Percentiles rank a stretch among this genome's conserved stretches.
Evolutionary conservation across 1,140 invertebrate genomes (phyloP).

Genomic region (Goniozus legneri): DNA sequence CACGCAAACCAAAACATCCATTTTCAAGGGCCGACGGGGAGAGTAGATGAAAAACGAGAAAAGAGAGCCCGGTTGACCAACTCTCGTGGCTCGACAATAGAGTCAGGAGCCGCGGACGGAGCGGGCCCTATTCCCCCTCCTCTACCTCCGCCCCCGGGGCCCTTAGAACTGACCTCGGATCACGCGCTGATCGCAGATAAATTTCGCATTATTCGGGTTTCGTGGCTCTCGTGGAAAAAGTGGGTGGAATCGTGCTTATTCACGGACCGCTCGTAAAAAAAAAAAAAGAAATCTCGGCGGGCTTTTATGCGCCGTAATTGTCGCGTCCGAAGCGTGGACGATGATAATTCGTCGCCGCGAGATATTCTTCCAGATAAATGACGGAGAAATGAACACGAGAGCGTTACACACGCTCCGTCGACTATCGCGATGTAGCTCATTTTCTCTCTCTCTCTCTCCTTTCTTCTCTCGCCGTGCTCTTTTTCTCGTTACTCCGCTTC

Average conservation of each 20-base stretch:
- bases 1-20: constrained; percentile 34
- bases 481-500: too few relatives aligned
- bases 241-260: background rate
- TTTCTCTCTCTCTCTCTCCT: too few relatives aligned
- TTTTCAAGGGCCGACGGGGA: constrained; percentile 17
- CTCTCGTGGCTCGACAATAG: constrained; percentile 19
- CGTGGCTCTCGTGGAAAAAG: constrained; percentile 12
- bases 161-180: constrained; percentile 2
- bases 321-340: constrained; percentile 5
- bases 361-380: constrained; percentile 18
- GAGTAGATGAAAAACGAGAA: too few relatives aligned
- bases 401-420: background rate
- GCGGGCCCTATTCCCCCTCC: too few relatives aligned
- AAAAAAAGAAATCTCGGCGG: too few relatives aligned
- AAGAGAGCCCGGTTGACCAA: constrained; percentile 23
- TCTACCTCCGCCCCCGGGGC: background rate
- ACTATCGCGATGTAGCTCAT: background rate
- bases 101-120: constrained; percentile 15
- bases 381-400: constrained; percentile 16
- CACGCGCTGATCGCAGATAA: constrained; percentile 37
- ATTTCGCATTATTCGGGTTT: constrained; percentile 31
- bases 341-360: constrained; percentile 5
- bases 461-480: too few relatives aligned
- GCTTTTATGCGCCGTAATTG: constrained; percentile 15
- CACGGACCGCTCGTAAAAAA: too few relatives aligned